Percentiles rank a stretch among this genome's conserved stretches.
Evolutionary conservation across 2,113 vertebrate genomes (phyloP).

Genomic region (Rhegmatorhina hoffmannsi): DNA sequence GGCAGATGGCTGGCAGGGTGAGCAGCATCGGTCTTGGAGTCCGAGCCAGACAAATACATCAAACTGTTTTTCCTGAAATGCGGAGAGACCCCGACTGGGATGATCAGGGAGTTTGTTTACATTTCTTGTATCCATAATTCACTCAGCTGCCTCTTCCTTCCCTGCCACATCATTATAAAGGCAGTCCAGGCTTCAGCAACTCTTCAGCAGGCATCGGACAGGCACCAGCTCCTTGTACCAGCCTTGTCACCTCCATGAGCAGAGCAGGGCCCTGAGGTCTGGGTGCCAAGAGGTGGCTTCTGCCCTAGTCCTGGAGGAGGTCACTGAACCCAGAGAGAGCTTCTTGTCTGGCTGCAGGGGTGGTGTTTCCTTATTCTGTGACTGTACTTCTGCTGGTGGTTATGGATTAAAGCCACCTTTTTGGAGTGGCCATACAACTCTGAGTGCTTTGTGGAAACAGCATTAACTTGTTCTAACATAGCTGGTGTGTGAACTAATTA

Average conservation of each 20-base stretch:
- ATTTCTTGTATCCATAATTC: neutral
- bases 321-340: neutral
- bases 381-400: neutral
- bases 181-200: neutral
- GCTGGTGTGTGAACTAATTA: neutral
- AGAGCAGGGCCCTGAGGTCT: neutral
- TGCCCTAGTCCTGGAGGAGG: neutral
- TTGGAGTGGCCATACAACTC: neutral
- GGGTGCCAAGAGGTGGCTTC: neutral
- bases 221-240: neutral
- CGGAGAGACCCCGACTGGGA: neutral
- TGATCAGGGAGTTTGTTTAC: neutral
- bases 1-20: constrained; percentile 56
- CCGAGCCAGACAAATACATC: constrained; percentile 15
- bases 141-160: neutral
- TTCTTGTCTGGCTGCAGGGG: neutral
- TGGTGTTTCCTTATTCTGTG: neutral
- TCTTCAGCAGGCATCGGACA: neutral
- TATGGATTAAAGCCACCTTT: neutral
- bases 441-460: neutral
- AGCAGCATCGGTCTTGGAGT: neutral
- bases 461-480: neutral
- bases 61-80: constrained; percentile 26
- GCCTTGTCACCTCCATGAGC: accelerated
- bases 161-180: neutral